Conservation (phyloP, 2,888 invertebrate species). For the Petrolisthes manimaculis region DNA sequence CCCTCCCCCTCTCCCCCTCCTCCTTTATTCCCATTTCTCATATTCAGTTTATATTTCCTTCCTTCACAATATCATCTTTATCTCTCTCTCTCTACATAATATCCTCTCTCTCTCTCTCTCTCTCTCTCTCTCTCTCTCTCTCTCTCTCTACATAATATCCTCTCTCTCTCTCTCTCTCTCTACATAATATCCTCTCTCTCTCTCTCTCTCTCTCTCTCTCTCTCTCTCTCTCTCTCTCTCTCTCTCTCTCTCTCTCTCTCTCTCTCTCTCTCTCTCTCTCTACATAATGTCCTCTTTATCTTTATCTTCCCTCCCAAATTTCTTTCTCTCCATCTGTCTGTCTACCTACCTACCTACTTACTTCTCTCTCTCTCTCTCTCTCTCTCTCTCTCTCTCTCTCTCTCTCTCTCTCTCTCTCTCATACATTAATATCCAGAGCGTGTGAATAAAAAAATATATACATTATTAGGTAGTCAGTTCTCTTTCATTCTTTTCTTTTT, state of each 20-base stretch:
- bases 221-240: neutral
- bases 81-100: neutral
- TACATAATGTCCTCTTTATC: neutral
- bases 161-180: neutral
- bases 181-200: neutral
- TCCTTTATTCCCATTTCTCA: neutral
- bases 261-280: neutral
- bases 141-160: neutral
- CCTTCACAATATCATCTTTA: neutral
- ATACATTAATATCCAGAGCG: too few species aligned
- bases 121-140: slow-evolving; percentile 4
- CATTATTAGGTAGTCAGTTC: too few species aligned
- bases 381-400: neutral
- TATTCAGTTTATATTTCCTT: neutral
- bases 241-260: neutral
- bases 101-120: slow-evolving; percentile 3
- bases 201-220: neutral
- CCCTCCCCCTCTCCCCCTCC: neutral
- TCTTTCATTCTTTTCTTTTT: too few species aligned
- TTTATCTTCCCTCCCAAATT: too few species aligned
- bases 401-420: slow-evolving; percentile 13
- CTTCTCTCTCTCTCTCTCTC: neutral
- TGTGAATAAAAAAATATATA: too few species aligned
- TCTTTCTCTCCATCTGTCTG: neutral
- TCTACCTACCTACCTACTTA: neutral